Percentiles rank a stretch among this genome's conserved stretches.
phyloP scores from a whole-genome alignment of 1,140 invertebrate genomes.

The Riptortus pedestris region DNA sequence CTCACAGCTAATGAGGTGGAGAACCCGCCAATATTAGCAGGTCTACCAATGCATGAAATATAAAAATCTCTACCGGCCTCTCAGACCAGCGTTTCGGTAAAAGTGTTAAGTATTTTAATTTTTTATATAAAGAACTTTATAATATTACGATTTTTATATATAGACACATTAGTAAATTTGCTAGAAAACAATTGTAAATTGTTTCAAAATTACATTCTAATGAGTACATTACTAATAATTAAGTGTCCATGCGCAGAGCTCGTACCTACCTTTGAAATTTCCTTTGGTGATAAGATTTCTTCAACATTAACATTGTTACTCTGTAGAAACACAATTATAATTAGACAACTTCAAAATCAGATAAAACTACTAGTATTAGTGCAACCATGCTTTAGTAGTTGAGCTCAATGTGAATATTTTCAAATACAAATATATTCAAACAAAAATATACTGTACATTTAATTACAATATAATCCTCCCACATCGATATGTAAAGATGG shows the following conservation, averaged over 20 bases:
- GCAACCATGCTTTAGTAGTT: too few species aligned
- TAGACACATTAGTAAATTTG: neutral
- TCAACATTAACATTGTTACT: constrained; percentile 58
- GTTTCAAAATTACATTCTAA: neutral
- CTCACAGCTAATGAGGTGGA: too few species aligned
- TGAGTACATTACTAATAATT: neutral
- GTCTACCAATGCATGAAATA: too few species aligned
- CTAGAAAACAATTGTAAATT: neutral
- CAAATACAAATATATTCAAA: too few species aligned
- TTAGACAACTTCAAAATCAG: neutral
- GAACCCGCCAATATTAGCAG: too few species aligned
- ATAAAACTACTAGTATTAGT: too few species aligned
- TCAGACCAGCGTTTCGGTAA: neutral
- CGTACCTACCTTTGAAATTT: constrained; percentile 18
- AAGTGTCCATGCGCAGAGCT: neutral
- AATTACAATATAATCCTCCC: too few species aligned
- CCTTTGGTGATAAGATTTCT: constrained; percentile 43
- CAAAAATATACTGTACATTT: too few species aligned
- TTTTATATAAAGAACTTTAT: neutral
- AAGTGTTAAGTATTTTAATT: neutral
- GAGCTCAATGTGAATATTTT: too few species aligned
- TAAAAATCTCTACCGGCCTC: too few species aligned
- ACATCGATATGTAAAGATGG: too few species aligned
- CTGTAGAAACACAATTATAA: constrained; percentile 37
- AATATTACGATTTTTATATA: neutral